Percentiles rank a stretch among this genome's conserved stretches.
These are phyloP conservation scores for Myotis myotis DNA, from an alignment of 2,797 vertebrate genomes.

Conservation along the genomic window DNA sequence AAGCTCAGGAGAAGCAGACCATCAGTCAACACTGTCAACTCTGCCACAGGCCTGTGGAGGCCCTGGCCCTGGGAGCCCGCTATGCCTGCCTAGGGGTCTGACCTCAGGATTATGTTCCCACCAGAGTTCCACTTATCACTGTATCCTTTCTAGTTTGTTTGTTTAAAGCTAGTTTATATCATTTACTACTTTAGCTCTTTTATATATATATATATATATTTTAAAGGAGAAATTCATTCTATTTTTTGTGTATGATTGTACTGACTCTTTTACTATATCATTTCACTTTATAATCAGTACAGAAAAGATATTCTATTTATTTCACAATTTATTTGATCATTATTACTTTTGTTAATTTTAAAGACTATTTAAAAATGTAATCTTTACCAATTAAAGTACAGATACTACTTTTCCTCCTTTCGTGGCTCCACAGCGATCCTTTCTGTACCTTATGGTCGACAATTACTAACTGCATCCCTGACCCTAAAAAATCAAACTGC, in stretches of 20 bases:
- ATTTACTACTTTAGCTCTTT: neutral
- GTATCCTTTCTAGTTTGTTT: neutral
- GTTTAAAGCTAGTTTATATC: neutral
- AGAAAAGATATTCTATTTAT: neutral
- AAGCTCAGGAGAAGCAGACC: neutral
- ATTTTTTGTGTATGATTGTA: neutral
- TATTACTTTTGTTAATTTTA: neutral
- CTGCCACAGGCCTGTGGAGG: accelerated
- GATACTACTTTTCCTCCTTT: neutral
- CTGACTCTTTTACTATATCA: neutral
- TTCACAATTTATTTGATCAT: neutral
- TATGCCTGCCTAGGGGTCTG: accelerated
- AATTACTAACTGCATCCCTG: neutral
- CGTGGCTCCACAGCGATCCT: neutral
- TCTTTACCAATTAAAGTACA: neutral
- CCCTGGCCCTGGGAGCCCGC: neutral
- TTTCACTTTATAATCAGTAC: neutral
- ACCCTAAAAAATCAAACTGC: neutral
- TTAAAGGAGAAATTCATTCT: constrained; percentile 27
- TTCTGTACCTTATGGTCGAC: neutral
- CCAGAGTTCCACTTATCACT: neutral
- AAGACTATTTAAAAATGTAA: neutral
- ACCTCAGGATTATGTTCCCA: neutral
- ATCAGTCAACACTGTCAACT: neutral
- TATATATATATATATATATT: neutral